phyloP scores from a whole-genome alignment of 2,888 invertebrate species.

The Ctena decussata region DNA sequence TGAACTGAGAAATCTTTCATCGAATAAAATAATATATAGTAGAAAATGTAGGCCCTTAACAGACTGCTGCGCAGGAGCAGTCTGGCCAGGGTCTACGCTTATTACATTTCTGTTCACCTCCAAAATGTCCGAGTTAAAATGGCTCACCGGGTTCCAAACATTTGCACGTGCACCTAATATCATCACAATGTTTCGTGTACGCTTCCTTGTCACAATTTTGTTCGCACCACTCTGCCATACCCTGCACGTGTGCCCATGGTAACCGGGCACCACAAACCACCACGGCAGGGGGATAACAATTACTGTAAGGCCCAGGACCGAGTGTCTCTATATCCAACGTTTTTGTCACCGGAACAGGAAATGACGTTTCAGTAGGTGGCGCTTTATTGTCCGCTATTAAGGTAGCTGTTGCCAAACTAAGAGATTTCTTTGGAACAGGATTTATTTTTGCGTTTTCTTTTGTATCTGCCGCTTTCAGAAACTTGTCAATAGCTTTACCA shows the following conservation, averaged over 20 bases:
- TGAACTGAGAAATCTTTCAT: too few species aligned
- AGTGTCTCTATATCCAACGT: neutral
- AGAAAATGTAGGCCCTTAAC: too few species aligned
- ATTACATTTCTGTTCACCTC: neutral
- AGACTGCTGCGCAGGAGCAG: too few species aligned
- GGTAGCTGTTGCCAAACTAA: neutral
- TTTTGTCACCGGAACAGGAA: neutral
- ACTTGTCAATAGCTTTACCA: neutral
- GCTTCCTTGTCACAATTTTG: slow-evolving; percentile 52
- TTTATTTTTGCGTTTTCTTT: neutral
- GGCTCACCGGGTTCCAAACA: slow-evolving; percentile 19
- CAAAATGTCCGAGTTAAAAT: too few species aligned
- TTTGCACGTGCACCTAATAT: slow-evolving; percentile 47
- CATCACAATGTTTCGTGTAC: slow-evolving; percentile 60
- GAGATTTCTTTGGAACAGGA: neutral
- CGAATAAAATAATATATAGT: too few species aligned
- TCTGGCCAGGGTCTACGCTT: too few species aligned
- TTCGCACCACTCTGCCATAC: slow-evolving; percentile 52
- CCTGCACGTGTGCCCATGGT: slow-evolving; percentile 49
- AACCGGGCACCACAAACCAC: slow-evolving; percentile 48
- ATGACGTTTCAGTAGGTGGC: neutral
- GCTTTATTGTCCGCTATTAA: neutral
- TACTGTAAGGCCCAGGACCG: slow-evolving; percentile 49
- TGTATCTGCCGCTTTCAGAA: neutral
- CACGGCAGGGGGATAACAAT: slow-evolving; percentile 40